phyloP scores from a whole-genome alignment of 2,888 invertebrate species.

The Apeira syringaria region DNA sequence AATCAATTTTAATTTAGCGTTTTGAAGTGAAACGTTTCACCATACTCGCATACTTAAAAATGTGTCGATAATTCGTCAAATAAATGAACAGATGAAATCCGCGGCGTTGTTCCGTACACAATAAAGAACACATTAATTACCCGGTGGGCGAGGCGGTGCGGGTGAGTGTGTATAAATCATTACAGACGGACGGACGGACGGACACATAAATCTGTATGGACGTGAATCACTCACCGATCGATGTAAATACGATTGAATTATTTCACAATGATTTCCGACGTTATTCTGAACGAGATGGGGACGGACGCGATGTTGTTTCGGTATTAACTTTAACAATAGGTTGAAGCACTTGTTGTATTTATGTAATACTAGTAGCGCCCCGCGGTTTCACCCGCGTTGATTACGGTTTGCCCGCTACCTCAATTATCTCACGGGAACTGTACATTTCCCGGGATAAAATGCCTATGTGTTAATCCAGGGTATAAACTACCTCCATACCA shows the following conservation, averaged over 20 bases:
- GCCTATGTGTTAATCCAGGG: too few relatives aligned
- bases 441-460: too few relatives aligned
- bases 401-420: too few relatives aligned
- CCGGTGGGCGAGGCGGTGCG: constrained; percentile 35
- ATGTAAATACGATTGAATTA: constrained; percentile 33
- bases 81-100: constrained; percentile 30
- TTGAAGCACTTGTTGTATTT: too few relatives aligned
- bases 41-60: constrained; percentile 2
- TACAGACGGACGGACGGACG: constrained; percentile 33
- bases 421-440: too few relatives aligned
- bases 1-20: too few relatives aligned
- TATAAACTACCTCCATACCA: too few relatives aligned
- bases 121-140: constrained; percentile 30
- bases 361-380: too few relatives aligned
- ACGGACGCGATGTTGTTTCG: neutral
- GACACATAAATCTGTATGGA: constrained; percentile 62
- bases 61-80: constrained; percentile 22
- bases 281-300: constrained; percentile 16
- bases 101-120: constrained; percentile 19
- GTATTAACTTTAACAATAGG: too few relatives aligned
- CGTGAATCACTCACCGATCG: constrained; percentile 57
- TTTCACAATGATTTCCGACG: constrained; percentile 19
- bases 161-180: constrained; percentile 61
- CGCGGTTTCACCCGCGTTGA: too few relatives aligned
- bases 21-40: neutral